Conservation (phyloP, 2,888 invertebrate genomes). For the Diarsia mendica region DNA sequence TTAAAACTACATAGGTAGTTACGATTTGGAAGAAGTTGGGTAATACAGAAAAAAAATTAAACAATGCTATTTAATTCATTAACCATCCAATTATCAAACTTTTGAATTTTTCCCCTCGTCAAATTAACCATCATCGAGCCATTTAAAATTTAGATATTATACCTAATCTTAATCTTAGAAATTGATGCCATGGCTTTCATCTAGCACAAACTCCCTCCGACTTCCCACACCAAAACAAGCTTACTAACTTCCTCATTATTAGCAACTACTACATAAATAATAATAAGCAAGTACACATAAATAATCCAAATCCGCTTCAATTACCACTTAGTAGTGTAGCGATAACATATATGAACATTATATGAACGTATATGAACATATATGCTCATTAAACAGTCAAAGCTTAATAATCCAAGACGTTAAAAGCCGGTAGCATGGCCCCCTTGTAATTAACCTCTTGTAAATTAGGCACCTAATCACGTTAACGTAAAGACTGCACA, state of each 20-base stretch:
- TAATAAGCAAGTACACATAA: neutral
- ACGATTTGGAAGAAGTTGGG: too few relatives aligned
- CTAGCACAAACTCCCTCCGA: neutral
- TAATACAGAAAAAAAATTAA: too few relatives aligned
- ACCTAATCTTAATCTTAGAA: too few relatives aligned
- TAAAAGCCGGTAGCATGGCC: conserved; percentile 67
- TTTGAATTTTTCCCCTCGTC: too few relatives aligned
- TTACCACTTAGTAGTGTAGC: conserved; percentile 50
- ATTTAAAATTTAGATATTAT: too few relatives aligned
- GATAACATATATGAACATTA: conserved; percentile 60
- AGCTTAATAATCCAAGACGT: conserved; percentile 64
- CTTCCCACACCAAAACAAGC: neutral
- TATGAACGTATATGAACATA: neutral
- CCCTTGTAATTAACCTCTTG: conserved; percentile 73
- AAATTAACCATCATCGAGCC: too few relatives aligned
- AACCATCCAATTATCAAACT: too few relatives aligned
- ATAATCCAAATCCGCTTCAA: conserved; percentile 53
- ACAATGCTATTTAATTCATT: too few relatives aligned
- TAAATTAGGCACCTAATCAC: conserved; percentile 71
- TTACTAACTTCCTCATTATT: neutral
- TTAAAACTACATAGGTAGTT: too few relatives aligned
- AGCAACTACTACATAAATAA: neutral
- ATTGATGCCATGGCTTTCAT: neutral
- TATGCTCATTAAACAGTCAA: conserved; percentile 66
- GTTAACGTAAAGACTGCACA: conserved; percentile 65